Conservation (phyloP, 2,797 vertebrate species). For the Ambastaia sidthimunki region DNA sequence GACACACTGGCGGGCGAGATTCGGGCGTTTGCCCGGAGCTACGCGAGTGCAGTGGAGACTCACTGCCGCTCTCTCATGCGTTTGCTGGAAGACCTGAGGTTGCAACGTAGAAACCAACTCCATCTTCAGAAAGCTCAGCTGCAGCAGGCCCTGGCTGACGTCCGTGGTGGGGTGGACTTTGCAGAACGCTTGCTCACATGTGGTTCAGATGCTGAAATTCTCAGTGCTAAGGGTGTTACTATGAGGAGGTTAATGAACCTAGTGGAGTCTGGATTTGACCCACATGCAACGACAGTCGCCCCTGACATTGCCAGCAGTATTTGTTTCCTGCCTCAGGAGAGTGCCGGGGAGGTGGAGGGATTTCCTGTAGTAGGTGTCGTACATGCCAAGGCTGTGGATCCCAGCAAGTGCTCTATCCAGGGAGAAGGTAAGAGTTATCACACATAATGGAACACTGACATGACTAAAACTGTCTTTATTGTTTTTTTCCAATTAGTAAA, state of each 20-base stretch:
- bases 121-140: conserved; percentile 87
- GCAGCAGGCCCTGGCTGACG: conserved; percentile 85
- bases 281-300: conserved; percentile 58
- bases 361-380: conserved; percentile 86
- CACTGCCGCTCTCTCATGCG: conserved; percentile 84
- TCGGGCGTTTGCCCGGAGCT: conserved; percentile 77
- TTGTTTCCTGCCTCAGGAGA: conserved; percentile 79
- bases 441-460: background rate
- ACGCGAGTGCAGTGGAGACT: conserved; percentile 81
- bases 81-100: conserved; percentile 81
- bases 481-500: too few relatives aligned
- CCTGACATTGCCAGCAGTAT: conserved; percentile 74
- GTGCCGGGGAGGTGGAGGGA: conserved; percentile 80
- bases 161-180: conserved; percentile 82
- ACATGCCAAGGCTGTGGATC: conserved; percentile 75
- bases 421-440: conserved; percentile 83
- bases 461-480: background rate
- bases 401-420: conserved; percentile 81
- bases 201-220: conserved; percentile 86
- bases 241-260: conserved; percentile 79
- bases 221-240: conserved; percentile 84
- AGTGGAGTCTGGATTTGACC: conserved; percentile 69
- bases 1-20: conserved; percentile 78
- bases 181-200: conserved; percentile 82
- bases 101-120: conserved; percentile 83